Evolutionary conservation across 2,888 invertebrate genomes (phyloP).

Genomic region (Pachydiplax longipennis): DNA sequence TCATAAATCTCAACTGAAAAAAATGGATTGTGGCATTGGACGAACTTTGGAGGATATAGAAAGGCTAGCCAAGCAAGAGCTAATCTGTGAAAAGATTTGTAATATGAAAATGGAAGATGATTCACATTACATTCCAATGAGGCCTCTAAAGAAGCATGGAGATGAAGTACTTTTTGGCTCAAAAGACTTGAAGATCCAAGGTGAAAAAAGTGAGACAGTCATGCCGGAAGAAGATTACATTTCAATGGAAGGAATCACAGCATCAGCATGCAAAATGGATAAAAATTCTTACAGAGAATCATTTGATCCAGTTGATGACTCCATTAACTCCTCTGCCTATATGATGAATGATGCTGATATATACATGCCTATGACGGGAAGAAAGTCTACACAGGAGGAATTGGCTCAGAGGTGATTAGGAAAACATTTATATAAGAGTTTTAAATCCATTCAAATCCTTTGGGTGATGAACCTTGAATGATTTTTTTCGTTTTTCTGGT

Average conservation of each 20-base stretch:
- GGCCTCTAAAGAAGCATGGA: neutral
- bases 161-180: neutral
- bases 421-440: neutral
- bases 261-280: neutral
- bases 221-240: conserved; percentile 14
- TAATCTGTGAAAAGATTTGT: conserved; percentile 26
- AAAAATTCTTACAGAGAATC: neutral
- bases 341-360: neutral
- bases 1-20: neutral
- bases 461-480: too few species aligned
- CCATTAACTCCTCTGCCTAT: neutral
- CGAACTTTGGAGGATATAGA: conserved; percentile 10
- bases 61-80: conserved; percentile 12
- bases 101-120: neutral
- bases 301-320: neutral
- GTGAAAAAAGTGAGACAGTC: conserved; percentile 5
- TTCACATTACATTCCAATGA: conserved; percentile 24
- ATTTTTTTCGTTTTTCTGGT: too few species aligned
- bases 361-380: conserved; percentile 23
- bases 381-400: conserved; percentile 20
- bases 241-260: neutral
- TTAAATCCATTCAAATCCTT: neutral
- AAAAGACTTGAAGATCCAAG: neutral
- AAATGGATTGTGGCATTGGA: neutral
- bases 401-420: conserved; percentile 3